Conservation (phyloP, 2,797 vertebrate species). For the Malurus splendens region DNA sequence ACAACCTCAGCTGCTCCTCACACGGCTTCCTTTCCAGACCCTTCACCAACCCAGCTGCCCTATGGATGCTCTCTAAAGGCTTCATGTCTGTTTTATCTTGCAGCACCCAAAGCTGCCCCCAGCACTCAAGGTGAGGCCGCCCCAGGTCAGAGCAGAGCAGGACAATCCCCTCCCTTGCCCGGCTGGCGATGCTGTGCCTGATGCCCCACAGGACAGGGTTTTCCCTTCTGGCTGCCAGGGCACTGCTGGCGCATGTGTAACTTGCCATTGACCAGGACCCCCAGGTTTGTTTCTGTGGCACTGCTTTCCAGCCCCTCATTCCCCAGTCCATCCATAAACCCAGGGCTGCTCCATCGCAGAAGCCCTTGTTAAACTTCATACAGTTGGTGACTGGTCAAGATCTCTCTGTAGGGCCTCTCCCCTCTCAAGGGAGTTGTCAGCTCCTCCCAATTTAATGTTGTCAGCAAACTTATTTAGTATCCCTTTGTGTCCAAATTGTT, state of each 20-base stretch:
- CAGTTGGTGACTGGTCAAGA: accelerated
- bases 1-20: not conserved
- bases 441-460: not conserved
- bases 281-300: not conserved
- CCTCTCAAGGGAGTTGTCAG: too few relatives aligned
- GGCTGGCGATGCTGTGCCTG: accelerated
- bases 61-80: not conserved
- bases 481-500: not conserved
- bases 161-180: accelerated
- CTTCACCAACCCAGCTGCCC: not conserved
- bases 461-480: not conserved
- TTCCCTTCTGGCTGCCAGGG: not conserved
- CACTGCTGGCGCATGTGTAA: not conserved
- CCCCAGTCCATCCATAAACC: not conserved
- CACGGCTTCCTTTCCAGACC: accelerated
- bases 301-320: not conserved
- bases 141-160: accelerated
- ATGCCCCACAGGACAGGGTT: accelerated
- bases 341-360: not conserved
- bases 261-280: accelerated
- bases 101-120: accelerated
- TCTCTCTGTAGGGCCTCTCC: not conserved
- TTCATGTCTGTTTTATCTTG: not conserved
- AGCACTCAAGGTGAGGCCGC: accelerated
- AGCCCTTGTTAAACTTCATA: not conserved